Evolutionary conservation across 2,797 vertebrate species (phyloP), one percentile per base, ranked within the genome.

Genomic region (Pipistrellus pipistrellus): DNA sequence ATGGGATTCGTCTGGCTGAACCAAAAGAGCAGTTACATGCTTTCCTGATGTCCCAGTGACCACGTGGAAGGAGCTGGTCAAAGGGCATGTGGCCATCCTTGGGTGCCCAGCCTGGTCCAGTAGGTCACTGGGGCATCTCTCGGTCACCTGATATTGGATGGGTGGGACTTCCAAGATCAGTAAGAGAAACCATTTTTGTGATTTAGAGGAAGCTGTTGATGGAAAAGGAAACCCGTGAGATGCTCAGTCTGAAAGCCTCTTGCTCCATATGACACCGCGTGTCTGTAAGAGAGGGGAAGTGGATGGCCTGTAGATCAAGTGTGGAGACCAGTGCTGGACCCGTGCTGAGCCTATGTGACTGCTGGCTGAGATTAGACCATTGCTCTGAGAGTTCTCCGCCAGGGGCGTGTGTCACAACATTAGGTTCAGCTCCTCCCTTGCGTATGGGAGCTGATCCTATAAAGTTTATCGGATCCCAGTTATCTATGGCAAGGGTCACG

Each of bases 301-400:
- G 59, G 2, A 6, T 73, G 76, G 62, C 35, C 20, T 3, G 4
- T 6, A 4, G 3, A 35, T 51, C 38, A 53, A 46, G 20, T 6
- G 41, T 66, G 62, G 27, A 66, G 59, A 21, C 18, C 0, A 4
- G 72, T 1, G 20, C 17, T 0, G 7, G 82, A 77, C 53, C 38
- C 0, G 0, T n/a, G 20, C n/a, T 1, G 2, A 66, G 77, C 3
- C n/a, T 0, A 0, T 0, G 44, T 6, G 20, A 53, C 72, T 35
- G 23, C 4, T n/a, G 80, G 51, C 46, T 27, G 15, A 17, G 30
- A 1, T 41, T 6, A 11, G 44, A 44, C 23, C 17, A 13, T 6
- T 10, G 20, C 6, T 38, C 15, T 55, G 32, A 44, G 30, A 41
- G 15, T 35, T 51, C 73, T 68, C 35, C 55, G n/a, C 32, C 9